A percentile compares a stretch with the other conserved stretches of the same genome.
phyloP scores from a whole-genome alignment of 2,797 vertebrate species.

The Helicolenus hilgendorfi region DNA sequence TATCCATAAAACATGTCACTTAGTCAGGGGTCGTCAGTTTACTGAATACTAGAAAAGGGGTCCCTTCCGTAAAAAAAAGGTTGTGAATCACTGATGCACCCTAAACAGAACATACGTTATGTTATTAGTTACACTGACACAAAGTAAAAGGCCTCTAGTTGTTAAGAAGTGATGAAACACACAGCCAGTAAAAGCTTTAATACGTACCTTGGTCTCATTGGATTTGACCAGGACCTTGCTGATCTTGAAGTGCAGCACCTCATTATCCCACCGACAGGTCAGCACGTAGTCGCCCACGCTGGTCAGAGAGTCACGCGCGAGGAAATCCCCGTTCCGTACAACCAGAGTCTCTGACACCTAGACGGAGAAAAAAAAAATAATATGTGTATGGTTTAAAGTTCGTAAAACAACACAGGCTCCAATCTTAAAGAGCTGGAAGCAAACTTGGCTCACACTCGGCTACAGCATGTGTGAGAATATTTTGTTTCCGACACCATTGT shows the following conservation, averaged over 20 bases:
- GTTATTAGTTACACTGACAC: background rate
- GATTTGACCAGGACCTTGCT: conserved; percentile 97
- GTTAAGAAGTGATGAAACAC: background rate
- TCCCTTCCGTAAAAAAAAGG: too few species aligned
- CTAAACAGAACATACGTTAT: background rate
- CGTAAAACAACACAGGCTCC: background rate
- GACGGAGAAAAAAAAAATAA: background rate
- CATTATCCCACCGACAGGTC: conserved; percentile 96
- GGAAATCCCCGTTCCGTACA: conserved; percentile 95
- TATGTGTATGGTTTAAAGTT: background rate
- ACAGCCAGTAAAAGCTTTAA: background rate
- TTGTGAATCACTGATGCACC: background rate
- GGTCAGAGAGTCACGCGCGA: conserved; percentile 96
- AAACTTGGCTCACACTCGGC: background rate
- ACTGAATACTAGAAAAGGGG: background rate
- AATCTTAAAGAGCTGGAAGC: background rate
- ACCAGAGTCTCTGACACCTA: conserved; percentile 97
- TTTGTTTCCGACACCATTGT: conserved; percentile 12
- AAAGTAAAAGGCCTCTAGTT: background rate
- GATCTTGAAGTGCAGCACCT: conserved; percentile 96
- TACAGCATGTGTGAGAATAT: conserved; percentile 9
- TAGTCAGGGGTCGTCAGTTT: background rate
- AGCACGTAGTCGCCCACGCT: conserved; percentile 95
- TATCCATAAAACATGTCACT: too few species aligned
- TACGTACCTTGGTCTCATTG: conserved; percentile 88